These are phyloP conservation scores for Corythornis vintsioides DNA, from an alignment of 2,113 vertebrate genomes.

Conservation along the genomic window DNA sequence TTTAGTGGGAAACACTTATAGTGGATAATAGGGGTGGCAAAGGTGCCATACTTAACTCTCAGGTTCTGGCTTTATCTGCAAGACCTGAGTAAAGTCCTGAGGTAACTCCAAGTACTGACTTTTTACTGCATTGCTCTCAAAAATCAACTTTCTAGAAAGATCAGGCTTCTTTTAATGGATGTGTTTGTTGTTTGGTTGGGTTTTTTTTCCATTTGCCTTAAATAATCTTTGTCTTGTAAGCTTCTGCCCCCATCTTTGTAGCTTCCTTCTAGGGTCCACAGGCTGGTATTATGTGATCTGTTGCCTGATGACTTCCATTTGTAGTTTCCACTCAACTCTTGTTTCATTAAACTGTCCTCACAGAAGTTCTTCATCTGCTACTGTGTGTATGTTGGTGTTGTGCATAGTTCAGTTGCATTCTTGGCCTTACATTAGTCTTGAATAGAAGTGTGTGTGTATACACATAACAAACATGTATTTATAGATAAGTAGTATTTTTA, in stretches of 20 bases:
- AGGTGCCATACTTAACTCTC: not conserved
- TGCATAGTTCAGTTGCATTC: not conserved
- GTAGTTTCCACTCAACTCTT: not conserved
- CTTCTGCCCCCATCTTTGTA: not conserved
- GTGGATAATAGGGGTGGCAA: not conserved
- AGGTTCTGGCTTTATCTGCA: not conserved
- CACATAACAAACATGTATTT: not conserved
- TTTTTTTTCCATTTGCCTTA: not conserved
- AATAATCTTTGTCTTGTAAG: not conserved
- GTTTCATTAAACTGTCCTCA: not conserved
- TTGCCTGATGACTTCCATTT: not conserved
- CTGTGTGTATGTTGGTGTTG: not conserved
- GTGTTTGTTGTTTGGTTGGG: not conserved
- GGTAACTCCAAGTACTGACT: not conserved
- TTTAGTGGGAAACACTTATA: not conserved
- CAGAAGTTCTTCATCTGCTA: not conserved
- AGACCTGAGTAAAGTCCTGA: not conserved
- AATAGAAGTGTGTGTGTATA: not conserved
- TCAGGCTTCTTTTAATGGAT: not conserved
- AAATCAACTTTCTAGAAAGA: not conserved
- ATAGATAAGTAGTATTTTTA: not conserved
- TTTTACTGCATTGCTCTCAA: not conserved
- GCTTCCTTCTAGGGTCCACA: not conserved
- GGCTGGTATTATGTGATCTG: not conserved
- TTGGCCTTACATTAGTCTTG: not conserved